Conservation (phyloP, 2,797 vertebrate genomes). For the Etheostoma nigrum region DNA sequence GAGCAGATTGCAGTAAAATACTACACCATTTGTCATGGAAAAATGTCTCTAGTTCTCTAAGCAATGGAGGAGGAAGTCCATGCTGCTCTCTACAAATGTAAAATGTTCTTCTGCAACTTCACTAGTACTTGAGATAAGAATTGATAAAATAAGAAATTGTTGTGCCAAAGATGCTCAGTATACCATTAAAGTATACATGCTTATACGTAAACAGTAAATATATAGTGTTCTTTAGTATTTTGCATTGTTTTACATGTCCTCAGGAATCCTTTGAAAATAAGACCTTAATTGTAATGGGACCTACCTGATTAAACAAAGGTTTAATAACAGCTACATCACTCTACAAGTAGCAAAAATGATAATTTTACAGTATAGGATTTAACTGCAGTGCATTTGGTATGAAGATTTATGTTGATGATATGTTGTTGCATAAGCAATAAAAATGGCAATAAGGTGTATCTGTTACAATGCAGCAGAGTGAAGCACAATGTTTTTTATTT, state of each 20-base stretch:
- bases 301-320: conserved; percentile 6
- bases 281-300: not conserved
- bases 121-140: not conserved
- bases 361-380: not conserved
- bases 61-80: conserved; percentile 33
- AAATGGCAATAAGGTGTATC: not conserved
- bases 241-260: not conserved
- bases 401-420: not conserved
- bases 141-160: not conserved
- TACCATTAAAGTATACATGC: not conserved
- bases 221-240: not conserved
- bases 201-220: too few species aligned
- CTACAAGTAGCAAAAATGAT: not conserved
- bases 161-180: not conserved
- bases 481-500: not conserved
- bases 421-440: not conserved
- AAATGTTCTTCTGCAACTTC: not conserved
- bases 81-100: conserved; percentile 19
- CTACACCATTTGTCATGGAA: conserved; percentile 16
- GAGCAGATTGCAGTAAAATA: conserved; percentile 45
- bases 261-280: not conserved
- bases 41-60: conserved; percentile 35
- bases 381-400: not conserved
- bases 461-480: not conserved
- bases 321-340: not conserved